Conservation (phyloP, 2,113 vertebrate genomes). For the Rhegmatorhina hoffmannsi region DNA sequence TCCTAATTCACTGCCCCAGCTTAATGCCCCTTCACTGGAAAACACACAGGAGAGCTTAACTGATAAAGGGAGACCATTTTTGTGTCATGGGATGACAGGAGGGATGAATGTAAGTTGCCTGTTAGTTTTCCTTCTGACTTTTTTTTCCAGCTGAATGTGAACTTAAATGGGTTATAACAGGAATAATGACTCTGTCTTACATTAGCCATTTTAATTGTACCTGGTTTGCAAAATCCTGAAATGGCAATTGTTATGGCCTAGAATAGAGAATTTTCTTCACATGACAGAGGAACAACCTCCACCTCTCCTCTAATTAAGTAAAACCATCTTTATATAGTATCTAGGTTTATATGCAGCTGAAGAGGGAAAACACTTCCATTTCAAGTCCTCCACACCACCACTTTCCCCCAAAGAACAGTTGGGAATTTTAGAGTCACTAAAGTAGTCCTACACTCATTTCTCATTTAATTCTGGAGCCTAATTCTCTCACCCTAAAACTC, state of each 20-base stretch:
- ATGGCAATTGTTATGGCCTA: constrained; percentile 12
- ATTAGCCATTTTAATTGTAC: constrained; percentile 29
- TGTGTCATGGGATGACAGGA: neutral
- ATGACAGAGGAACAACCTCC: neutral
- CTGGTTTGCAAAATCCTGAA: constrained; percentile 27
- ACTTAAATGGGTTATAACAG: constrained; percentile 31
- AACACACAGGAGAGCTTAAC: neutral
- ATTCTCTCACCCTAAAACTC: neutral
- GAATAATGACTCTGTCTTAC: constrained; percentile 18
- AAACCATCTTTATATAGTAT: neutral
- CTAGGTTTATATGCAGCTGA: neutral
- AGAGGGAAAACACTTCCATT: neutral
- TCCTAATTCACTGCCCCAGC: constrained; percentile 7
- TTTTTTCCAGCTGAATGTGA: constrained; percentile 3
- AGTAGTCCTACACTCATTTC: neutral
- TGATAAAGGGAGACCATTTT: neutral
- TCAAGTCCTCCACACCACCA: neutral
- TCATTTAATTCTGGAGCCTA: neutral
- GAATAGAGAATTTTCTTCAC: constrained; percentile 17
- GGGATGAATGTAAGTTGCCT: neutral
- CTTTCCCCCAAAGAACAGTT: neutral
- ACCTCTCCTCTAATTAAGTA: neutral
- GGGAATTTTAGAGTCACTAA: constrained; percentile 4
- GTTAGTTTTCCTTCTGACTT: constrained; percentile 14
- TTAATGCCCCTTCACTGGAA: neutral